Evolutionary conservation across 2,797 vertebrate species (phyloP), one percentile per base, ranked within the genome.

Genomic region (Xiphophorus birchmanni): DNA sequence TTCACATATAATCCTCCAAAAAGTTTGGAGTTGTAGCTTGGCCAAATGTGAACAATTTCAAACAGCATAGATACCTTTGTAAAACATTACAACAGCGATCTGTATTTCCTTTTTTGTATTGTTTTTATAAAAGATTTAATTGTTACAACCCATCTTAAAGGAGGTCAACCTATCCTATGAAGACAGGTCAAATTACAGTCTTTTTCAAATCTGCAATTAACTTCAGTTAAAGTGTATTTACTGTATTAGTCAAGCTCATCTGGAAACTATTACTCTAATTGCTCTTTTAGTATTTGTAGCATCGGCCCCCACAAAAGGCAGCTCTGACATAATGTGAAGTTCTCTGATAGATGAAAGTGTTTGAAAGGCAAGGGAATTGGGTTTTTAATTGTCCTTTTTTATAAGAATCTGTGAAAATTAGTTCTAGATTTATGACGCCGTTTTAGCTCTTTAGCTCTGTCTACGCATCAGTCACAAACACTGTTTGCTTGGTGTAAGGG

Each of bases 201-300:
- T 50, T 84, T 73, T 76, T 48, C 78, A 80, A 77, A 82, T 58
- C 45, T 78, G 60, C 89, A 92, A 94, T 94, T 91, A 89, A 72
- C 81, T 89, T 95, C 91, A 94, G 94, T 94, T 93, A 92, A 88
- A 85, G 86, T 89, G 81, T 92, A 92, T 94, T 95, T 93, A 89
- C 78, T 82, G 44, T 88, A 92, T 94, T 95, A 94, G 90, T 88
- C 84, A 80, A 83, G 84, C 90, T 94, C 88, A 93, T 92, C 87
- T 93, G 88, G 89, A 93, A 94, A 94, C 93, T 79, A 92, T 88
- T 80, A 12, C 69, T 92, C 79, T 94, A 94, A 95, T 94, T 93
- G 90, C 90, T 82, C 87, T 86, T 93, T 94, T 94, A 94, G 85
- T 83, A 89, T 88, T 88, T 85, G 90, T 83, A 80, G 84, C 90